phyloP scores from a whole-genome alignment of 2,797 vertebrate species.

The Natrix natrix region DNA sequence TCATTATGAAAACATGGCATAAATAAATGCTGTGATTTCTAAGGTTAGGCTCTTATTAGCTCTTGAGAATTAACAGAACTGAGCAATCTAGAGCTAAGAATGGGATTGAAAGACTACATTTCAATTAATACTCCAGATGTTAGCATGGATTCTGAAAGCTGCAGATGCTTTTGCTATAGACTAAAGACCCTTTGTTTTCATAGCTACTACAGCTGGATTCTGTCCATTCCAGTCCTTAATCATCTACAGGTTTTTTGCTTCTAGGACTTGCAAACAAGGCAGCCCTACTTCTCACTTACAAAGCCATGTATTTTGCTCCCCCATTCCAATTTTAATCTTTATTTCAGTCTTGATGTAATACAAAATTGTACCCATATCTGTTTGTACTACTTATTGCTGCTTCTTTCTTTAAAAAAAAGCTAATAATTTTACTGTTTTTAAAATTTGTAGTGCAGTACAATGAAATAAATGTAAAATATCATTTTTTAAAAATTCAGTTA shows the following conservation, averaged over 20 bases:
- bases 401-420: conserved; percentile 28
- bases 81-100: background rate
- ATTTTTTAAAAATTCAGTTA: background rate
- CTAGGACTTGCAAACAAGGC: background rate
- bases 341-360: background rate
- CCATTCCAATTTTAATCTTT: background rate
- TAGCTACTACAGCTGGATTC: background rate
- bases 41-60: background rate
- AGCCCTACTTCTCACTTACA: background rate
- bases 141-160: background rate
- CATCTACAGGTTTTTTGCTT: background rate
- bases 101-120: background rate
- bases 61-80: background rate
- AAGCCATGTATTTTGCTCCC: background rate
- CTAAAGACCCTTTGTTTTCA: background rate
- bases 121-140: background rate
- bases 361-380: background rate
- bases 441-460: background rate
- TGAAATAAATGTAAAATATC: background rate
- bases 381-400: background rate
- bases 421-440: conserved; percentile 21
- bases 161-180: background rate
- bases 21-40: background rate
- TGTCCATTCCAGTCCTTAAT: background rate
- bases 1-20: background rate